Conservation (phyloP, 2,888 invertebrate species). For the Drosophila borealis region DNA sequence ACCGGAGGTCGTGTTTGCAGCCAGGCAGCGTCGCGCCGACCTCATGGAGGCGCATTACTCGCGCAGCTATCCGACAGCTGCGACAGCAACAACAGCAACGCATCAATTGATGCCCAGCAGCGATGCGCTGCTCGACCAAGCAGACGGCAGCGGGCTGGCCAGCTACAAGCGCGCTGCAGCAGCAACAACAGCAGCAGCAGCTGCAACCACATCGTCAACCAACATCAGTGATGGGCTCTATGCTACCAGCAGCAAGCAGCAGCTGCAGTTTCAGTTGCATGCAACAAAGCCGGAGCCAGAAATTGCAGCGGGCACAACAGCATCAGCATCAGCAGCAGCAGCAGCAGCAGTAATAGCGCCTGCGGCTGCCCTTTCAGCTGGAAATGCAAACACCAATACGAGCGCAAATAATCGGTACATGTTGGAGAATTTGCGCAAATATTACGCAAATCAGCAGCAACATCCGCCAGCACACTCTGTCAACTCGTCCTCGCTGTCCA, state of each 20-base stretch:
- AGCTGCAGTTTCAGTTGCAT: slow-evolving; percentile 37
- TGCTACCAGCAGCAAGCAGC: slow-evolving; percentile 65
- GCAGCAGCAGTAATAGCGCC: slow-evolving; percentile 41
- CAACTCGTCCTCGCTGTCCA: slow-evolving; percentile 82
- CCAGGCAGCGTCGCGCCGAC: slow-evolving; percentile 60
- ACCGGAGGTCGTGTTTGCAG: slow-evolving; percentile 37
- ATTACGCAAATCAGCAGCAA: slow-evolving; percentile 81
- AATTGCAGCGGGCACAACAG: slow-evolving; percentile 27
- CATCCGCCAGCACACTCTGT: slow-evolving; percentile 78
- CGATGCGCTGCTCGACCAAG: slow-evolving; percentile 5
- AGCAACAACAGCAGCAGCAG: slow-evolving; percentile 2
- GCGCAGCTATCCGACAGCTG: slow-evolving; percentile 48
- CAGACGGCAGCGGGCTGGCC: background rate
- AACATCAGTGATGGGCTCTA: slow-evolving; percentile 54
- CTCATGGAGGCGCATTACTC: slow-evolving; percentile 65
- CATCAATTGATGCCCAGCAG: slow-evolving; percentile 25
- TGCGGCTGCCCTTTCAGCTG: slow-evolving; percentile 46
- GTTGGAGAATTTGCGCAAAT: slow-evolving; percentile 83
- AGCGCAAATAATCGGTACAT: slow-evolving; percentile 77
- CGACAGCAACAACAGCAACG: slow-evolving; percentile 10
- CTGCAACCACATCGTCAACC: slow-evolving; percentile 25
- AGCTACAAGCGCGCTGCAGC: slow-evolving; percentile 28
- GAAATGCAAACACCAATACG: slow-evolving; percentile 48
- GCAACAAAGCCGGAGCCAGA: slow-evolving; percentile 35
- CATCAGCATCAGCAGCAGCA: slow-evolving; percentile 38